Conservation (phyloP, 1,140 invertebrate species). For the Geopemphigus sp. region DNA sequence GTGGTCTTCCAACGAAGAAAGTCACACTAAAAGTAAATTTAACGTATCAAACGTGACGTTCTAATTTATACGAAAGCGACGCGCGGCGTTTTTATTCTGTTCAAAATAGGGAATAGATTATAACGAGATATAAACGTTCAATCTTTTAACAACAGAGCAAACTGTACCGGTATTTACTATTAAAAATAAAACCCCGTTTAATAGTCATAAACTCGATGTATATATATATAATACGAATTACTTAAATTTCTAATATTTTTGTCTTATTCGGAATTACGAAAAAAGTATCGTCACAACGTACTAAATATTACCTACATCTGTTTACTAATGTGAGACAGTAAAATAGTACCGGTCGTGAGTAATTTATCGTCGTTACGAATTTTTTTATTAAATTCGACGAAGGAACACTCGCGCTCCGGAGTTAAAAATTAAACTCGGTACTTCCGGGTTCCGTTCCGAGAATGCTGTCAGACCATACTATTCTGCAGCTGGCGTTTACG, state of each 20-base stretch:
- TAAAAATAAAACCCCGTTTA: background rate
- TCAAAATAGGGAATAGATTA: background rate
- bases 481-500: background rate
- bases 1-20: background rate
- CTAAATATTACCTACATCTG: background rate
- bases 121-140: conserved; percentile 22
- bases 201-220: background rate
- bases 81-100: background rate
- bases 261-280: background rate
- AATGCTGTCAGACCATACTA: background rate
- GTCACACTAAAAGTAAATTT: background rate
- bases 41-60: background rate
- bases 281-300: background rate
- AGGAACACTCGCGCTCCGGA: conserved; percentile 6
- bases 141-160: background rate
- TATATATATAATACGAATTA: background rate
- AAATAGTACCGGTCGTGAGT: background rate
- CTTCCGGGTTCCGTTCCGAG: background rate
- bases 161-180: background rate
- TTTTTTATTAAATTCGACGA: conserved; percentile 4
- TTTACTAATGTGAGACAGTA: background rate
- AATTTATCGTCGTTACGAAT: background rate
- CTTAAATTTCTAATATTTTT: conserved; percentile 3
- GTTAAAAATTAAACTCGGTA: conserved; percentile 22
- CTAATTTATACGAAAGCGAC: background rate